Percentiles rank a stretch among this genome's conserved stretches.
Evolutionary conservation across 2,797 vertebrate genomes (phyloP).

Genomic region (Acipenser ruthenus): DNA sequence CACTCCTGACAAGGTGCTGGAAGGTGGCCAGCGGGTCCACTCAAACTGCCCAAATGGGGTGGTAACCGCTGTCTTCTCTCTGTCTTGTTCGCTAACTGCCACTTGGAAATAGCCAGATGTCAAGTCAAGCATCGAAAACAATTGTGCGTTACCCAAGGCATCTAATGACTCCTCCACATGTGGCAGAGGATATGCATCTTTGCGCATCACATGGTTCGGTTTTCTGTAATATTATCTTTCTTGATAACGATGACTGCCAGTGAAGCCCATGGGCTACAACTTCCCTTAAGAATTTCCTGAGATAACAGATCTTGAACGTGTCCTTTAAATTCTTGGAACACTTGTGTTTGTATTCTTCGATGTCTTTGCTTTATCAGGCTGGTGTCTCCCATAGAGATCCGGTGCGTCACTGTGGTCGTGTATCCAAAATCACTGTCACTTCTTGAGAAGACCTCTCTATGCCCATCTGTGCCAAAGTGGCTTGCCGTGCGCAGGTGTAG

Average conservation of each 20-base stretch:
- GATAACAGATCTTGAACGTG: conserved; percentile 3
- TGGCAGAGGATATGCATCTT: conserved; percentile 11
- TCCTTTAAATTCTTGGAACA: conserved; percentile 18
- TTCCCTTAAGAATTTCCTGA: conserved; percentile 12
- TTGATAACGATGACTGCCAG: conserved; percentile 20
- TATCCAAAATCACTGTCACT: too few species aligned
- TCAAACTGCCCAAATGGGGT: conserved; percentile 12
- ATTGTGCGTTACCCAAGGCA: conserved; percentile 2
- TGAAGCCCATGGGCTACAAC: conserved; percentile 18
- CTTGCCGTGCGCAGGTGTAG: too few species aligned
- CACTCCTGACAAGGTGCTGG: too few species aligned
- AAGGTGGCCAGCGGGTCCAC: too few species aligned
- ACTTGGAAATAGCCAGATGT: conserved; percentile 21
- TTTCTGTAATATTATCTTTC: conserved; percentile 20
- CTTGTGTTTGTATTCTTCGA: neutral
- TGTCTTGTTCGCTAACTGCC: conserved; percentile 8
- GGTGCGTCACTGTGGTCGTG: too few species aligned
- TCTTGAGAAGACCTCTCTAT: too few species aligned
- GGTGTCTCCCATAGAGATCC: too few species aligned
- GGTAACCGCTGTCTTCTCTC: conserved; percentile 15
- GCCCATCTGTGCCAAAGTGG: too few species aligned
- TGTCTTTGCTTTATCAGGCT: too few species aligned
- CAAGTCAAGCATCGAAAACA: conserved; percentile 20
- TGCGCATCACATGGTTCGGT: conserved; percentile 13
- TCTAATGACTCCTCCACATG: conserved; percentile 21